Conservation (phyloP, 2,113 vertebrate genomes). For the Lepisosteus oculatus region DNA sequence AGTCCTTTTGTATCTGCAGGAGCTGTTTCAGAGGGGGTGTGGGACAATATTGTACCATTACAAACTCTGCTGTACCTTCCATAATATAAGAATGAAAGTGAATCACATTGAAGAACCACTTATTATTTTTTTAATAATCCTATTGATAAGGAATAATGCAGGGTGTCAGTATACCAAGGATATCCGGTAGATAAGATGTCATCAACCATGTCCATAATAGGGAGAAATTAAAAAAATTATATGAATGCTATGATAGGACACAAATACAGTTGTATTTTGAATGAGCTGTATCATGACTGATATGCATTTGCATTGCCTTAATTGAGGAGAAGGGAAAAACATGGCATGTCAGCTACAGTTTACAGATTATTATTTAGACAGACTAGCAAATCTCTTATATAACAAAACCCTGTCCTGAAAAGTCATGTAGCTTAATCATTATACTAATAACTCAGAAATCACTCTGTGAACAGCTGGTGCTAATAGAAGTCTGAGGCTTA, state of each 20-base stretch:
- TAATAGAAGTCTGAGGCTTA: conserved; percentile 39
- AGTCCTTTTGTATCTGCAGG: too few species aligned
- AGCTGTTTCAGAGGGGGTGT: too few species aligned
- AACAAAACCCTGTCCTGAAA: conserved; percentile 27
- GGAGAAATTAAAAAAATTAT: conserved; percentile 14
- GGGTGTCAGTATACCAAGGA: too few species aligned
- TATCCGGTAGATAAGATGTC: too few species aligned
- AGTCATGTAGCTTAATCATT: conserved; percentile 40
- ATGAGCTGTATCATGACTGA: conserved; percentile 52
- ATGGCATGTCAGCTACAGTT: conserved; percentile 29
- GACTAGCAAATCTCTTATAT: conserved; percentile 37
- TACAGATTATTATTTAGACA: conserved; percentile 9
- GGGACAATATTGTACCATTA: too few species aligned
- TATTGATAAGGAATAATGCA: too few species aligned
- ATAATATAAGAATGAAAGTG: too few species aligned
- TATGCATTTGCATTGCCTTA: conserved; percentile 45
- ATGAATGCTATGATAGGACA: conserved; percentile 12
- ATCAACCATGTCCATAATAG: too few species aligned
- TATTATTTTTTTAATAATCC: too few species aligned
- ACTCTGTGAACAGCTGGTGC: conserved; percentile 51
- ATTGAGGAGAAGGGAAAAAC: conserved; percentile 43
- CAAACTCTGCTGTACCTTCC: too few species aligned
- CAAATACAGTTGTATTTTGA: conserved; percentile 23
- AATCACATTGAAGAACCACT: too few species aligned
- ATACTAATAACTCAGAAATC: conserved; percentile 43